phyloP scores from a whole-genome alignment of 1,140 invertebrate genomes.

The Rhopalosiphum maidis region DNA sequence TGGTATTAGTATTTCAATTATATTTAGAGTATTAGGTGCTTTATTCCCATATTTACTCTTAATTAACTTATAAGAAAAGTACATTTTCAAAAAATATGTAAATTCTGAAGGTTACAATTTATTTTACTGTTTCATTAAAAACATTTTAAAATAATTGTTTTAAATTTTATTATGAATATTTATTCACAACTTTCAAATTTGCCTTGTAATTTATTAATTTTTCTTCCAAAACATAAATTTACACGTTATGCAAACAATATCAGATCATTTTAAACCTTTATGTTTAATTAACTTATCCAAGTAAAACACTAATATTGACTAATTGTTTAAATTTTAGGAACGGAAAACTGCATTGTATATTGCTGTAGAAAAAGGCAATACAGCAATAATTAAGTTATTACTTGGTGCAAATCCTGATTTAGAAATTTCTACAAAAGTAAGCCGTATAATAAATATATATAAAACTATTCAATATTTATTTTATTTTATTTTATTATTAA shows the following conservation, averaged over 20 bases:
- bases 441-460: slow-evolving; percentile 37
- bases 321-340: slow-evolving; percentile 69
- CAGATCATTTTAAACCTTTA: background rate
- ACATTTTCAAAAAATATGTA: background rate
- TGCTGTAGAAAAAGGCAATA: slow-evolving; percentile 95
- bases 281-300: background rate
- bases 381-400: slow-evolving; percentile 83
- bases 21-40: background rate
- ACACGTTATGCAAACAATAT: background rate
- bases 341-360: slow-evolving; percentile 95
- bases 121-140: background rate
- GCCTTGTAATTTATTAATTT: background rate
- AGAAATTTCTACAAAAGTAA: slow-evolving; percentile 87
- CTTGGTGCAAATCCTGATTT: slow-evolving; percentile 91
- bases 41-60: background rate
- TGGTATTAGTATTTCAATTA: background rate
- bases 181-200: background rate
- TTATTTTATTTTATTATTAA: slow-evolving; percentile 62
- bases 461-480: slow-evolving; percentile 6
- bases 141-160: background rate
- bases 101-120: background rate
- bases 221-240: background rate
- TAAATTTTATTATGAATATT: background rate
- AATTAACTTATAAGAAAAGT: background rate
- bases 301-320: background rate